These are phyloP conservation scores for Thymallus thymallus DNA, from an alignment of 2,113 vertebrate species.

Conservation along the genomic window DNA sequence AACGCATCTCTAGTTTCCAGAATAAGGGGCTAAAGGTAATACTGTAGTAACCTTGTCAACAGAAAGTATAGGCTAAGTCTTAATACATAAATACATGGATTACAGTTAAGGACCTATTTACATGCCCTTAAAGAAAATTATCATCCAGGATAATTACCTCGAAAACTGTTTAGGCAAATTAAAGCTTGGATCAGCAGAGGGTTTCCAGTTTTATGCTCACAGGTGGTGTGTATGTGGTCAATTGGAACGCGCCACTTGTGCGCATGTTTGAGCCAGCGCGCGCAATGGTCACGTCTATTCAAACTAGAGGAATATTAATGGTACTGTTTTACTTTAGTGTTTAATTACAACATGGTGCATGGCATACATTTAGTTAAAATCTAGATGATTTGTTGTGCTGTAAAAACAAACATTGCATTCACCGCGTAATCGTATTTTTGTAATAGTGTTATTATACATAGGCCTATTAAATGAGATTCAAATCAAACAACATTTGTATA, in stretches of 20 bases:
- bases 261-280: background rate
- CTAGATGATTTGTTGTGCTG: too few relatives aligned
- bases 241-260: background rate
- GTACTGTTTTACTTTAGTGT: too few relatives aligned
- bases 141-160: background rate
- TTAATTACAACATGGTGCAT: too few relatives aligned
- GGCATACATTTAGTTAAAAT: too few relatives aligned
- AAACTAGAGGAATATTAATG: background rate
- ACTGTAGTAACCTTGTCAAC: background rate
- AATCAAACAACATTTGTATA: background rate
- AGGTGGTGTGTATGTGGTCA: conserved; percentile 1
- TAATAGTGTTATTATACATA: too few relatives aligned
- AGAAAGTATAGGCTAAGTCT: background rate
- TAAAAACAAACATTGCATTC: too few relatives aligned
- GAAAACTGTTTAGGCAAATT: background rate
- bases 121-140: background rate
- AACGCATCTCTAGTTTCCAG: background rate
- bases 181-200: background rate
- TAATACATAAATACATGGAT: background rate
- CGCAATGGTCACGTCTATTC: background rate
- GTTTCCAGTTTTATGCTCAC: background rate
- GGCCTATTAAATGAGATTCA: too few relatives aligned
- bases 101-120: too few relatives aligned
- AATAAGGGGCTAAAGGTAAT: background rate
- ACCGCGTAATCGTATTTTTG: too few relatives aligned